These are phyloP conservation scores for Carcinoscorpius rotundicauda DNA, from an alignment of 1,140 invertebrate genomes.

Conservation along the genomic window DNA sequence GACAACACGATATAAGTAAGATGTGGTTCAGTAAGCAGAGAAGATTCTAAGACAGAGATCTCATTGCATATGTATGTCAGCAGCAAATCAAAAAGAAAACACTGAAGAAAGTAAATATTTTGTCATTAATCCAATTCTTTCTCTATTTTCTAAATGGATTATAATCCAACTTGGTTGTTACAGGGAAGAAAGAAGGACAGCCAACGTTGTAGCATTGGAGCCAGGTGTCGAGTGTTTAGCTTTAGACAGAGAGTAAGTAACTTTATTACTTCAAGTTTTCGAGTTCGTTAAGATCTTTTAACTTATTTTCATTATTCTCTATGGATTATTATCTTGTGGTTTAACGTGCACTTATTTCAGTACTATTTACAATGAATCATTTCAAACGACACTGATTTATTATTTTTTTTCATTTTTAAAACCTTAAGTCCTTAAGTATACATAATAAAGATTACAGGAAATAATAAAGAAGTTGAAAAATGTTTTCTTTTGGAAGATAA, in stretches of 20 bases:
- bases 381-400: neutral
- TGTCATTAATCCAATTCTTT: neutral
- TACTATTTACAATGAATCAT: neutral
- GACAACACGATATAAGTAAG: neutral
- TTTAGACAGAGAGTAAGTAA: conserved; percentile 59
- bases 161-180: conserved; percentile 5
- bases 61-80: no score
- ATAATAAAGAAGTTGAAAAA: no score
- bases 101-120: no score
- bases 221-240: conserved; percentile 81
- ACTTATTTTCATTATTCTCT: neutral
- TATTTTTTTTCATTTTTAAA: neutral
- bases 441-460: no score
- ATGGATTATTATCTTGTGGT: neutral
- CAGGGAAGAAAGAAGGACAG: conserved; percentile 61
- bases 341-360: neutral
- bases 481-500: no score
- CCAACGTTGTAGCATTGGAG: conserved; percentile 70
- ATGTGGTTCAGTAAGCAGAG: neutral
- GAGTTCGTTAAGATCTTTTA: no score
- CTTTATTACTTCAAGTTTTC: no score
- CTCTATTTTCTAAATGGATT: conserved; percentile 1
- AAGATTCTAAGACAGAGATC: neutral
- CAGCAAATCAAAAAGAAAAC: no score
- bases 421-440: no score